Evolutionary conservation across 2,797 vertebrate genomes (phyloP).

Genomic region (Melanogrammus aeglefinus): DNA sequence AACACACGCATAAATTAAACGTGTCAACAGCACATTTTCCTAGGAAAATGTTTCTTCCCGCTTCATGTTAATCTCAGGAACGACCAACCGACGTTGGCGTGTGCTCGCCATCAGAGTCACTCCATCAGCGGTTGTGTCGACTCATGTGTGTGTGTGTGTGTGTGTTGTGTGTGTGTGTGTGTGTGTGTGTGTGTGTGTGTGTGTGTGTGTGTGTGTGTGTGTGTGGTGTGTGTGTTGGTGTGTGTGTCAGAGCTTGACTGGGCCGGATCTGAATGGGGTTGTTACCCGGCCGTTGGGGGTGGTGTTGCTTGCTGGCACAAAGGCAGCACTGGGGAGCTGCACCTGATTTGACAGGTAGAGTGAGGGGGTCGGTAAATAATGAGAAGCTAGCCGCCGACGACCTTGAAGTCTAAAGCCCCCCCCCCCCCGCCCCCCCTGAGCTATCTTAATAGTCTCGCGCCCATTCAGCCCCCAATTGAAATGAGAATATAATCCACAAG

Average conservation of each 20-base stretch:
- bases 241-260: neutral
- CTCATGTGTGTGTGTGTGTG: neutral
- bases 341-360: slow-evolving; percentile 52
- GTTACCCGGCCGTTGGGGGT: neutral
- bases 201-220: too few relatives aligned
- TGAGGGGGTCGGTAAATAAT: slow-evolving; percentile 61
- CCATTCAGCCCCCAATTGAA: slow-evolving; percentile 57
- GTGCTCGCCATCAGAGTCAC: neutral
- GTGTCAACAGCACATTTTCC: slow-evolving; percentile 24
- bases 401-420: slow-evolving; percentile 50
- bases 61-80: neutral
- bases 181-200: too few relatives aligned
- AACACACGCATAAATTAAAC: slow-evolving; percentile 52
- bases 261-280: neutral
- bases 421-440: slow-evolving; percentile 18
- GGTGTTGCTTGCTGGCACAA: neutral
- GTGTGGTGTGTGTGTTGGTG: too few relatives aligned
- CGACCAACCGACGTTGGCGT: neutral
- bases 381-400: slow-evolving; percentile 53
- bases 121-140: too few relatives aligned
- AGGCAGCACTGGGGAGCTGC: neutral
- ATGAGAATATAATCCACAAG: slow-evolving; percentile 58
- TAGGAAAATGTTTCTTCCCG: neutral
- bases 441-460: slow-evolving; percentile 58
- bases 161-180: too few relatives aligned